A percentile compares a stretch with the other conserved stretches of the same genome.
phyloP scores from a whole-genome alignment of 2,888 invertebrate genomes.

The Drosophila neutralis region DNA sequence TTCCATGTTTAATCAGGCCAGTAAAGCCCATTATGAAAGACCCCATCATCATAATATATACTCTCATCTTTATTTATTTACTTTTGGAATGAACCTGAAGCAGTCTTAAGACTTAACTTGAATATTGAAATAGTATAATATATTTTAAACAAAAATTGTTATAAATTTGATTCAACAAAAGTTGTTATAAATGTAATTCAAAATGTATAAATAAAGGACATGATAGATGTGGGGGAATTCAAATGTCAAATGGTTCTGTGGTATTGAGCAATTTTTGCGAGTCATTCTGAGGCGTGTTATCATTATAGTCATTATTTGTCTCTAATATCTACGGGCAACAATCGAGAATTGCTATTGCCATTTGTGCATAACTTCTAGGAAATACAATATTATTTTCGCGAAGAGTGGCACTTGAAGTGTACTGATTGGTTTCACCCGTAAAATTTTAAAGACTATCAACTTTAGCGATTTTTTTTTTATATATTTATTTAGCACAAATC shows the following conservation, averaged over 20 bases:
- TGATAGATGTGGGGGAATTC: not conserved
- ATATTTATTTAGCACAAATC: not conserved
- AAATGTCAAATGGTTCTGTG: not conserved
- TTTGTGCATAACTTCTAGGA: not conserved
- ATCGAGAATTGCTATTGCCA: not conserved
- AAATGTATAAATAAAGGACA: not conserved
- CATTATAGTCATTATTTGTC: not conserved
- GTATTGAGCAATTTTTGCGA: not conserved
- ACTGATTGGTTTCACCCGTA: too few species aligned
- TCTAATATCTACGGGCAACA: not conserved
- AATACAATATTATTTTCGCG: not conserved
- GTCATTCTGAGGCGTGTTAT: not conserved
- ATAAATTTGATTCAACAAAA: not conserved
- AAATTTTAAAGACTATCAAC: not conserved
- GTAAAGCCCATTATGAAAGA: not conserved
- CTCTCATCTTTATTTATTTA: not conserved
- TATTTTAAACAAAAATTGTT: not conserved
- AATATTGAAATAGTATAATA: too few species aligned
- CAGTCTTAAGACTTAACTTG: too few species aligned
- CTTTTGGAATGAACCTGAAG: too few species aligned
- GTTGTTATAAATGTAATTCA: not conserved
- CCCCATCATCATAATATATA: not conserved
- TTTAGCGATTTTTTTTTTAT: not conserved
- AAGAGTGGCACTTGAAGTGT: not conserved
- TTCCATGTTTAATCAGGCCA: constrained; percentile 3